phyloP scores from a whole-genome alignment of 2,888 invertebrate species.

The Kryphioiulus occultus region DNA sequence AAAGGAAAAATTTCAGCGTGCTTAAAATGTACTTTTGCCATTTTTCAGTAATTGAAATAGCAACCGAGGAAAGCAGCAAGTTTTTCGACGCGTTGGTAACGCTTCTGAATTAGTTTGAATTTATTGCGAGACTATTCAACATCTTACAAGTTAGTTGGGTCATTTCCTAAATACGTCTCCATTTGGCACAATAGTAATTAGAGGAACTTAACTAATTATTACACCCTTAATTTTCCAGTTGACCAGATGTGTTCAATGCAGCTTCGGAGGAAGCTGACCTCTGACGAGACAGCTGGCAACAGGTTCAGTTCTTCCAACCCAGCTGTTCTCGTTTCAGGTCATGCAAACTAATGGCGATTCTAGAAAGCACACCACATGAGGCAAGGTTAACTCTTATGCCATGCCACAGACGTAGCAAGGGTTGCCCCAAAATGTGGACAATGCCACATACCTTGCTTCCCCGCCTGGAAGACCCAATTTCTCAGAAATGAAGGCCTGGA shows the following conservation, averaged over 20 bases:
- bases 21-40: not conserved
- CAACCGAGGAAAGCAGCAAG: slow-evolving; percentile 46
- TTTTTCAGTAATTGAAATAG: slow-evolving; percentile 47
- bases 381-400: not conserved
- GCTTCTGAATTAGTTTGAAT: slow-evolving; percentile 37
- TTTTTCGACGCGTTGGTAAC: slow-evolving; percentile 49
- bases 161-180: not conserved
- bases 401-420: not conserved
- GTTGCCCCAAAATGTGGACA: not conserved
- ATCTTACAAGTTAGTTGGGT: not conserved
- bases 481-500: slow-evolving; percentile 20
- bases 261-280: not conserved
- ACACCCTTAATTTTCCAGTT: not conserved
- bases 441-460: not conserved
- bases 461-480: slow-evolving; percentile 36
- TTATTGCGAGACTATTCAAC: slow-evolving; percentile 28
- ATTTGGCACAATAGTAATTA: not conserved
- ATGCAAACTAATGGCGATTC: slow-evolving; percentile 9
- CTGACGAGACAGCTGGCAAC: not conserved
- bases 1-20: not conserved
- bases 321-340: slow-evolving; percentile 41
- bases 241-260: not conserved
- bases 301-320: not conserved
- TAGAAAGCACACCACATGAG: not conserved
- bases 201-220: not conserved